Evolutionary conservation across 2,888 invertebrate species (phyloP), one percentile per base, ranked within the genome.

Genomic region (Ypsolopha scabrella): DNA sequence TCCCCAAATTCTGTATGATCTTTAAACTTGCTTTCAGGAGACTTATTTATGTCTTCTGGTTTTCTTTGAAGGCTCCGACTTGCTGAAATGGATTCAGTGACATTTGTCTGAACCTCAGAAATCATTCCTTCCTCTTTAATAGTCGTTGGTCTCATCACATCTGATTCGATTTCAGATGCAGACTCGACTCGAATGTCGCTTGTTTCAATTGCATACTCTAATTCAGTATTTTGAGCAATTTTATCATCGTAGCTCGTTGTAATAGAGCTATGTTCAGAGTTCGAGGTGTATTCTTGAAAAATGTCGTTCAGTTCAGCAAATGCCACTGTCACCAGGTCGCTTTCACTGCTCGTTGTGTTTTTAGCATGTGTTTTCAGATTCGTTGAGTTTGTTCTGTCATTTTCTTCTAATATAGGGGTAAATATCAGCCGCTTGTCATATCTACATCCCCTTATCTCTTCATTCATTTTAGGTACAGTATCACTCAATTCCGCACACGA

Each of bases 41-140:
- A 46, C 35, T 46, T 11, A 37, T 37, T 47, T 9, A 34, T n/a
- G 14, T 43, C 7, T 43, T 51, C 37, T 58, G 47, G 43, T 60
- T 55, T 51, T 60, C 53, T 52, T 60, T 62, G 79, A 83, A 85
- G 82, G 81, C 64, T 61, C 62, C 71, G 85, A 86, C 85, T 86
- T 86, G 62, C 86, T 85, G 82, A 83, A 75, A 73, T 67, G 67
- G 79, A 86, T 85, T 87, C 87, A 87, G 85, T 79, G 73, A 70
- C 78, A 73, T 71, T 76, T 70, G 72, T 60, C 86, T 87, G 87
- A 87, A 87, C 79, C 81, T 82, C 83, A 81, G 86, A 87, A 87
- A 85, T 86, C 86, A 64, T 67, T 67, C 80, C 81, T 77, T 80
- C 80, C 65, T 66, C 55, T 55, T 61, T 64, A 59, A 65, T 63